Base-by-base conservation (phyloP, 2,888 invertebrate genomes). In the Drosophila phalerata region DNA sequence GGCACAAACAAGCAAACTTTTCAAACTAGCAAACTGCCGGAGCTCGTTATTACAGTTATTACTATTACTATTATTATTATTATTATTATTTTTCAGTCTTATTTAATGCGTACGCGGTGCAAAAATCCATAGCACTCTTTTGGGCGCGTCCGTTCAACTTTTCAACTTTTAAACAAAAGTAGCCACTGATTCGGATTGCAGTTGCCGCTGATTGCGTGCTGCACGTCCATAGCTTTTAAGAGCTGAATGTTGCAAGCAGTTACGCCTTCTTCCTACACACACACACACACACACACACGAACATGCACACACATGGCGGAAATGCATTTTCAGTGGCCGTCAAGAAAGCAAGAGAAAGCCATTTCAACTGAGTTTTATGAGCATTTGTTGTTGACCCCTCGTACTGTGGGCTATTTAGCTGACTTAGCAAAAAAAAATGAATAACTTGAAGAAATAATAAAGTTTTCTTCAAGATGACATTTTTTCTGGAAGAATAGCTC, bases 281-380 rank as follows among this genome's bases (percentile, higher is more conserved):
- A 60, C 28, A 51, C 55, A 48, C 49, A 38, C 37, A 30, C 53
- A 49, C 15, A 48, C 19, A 48, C 53, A 43, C 38, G 56, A 17
- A 40, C 37, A 60, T 22, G n/a, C 52, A 62, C 51, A 40, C 58
- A 66, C 49, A 64, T 52, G 69, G 66, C 71, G 88, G 81, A 84
- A 84, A 86, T 84, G 84, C 84, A 84, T 81, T 84, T 88, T 64
- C 84, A 88, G 87, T 86, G 76, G 85, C 81, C 85, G 85, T 72
- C 87, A 88, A 88, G 84, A 85, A 80, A 79, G 87, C 85, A 85
- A 81, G 85, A 81, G 85, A 85, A 85, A 81, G 79, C 88, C 81
- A 89, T 85, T 85, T 83, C 84, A 73, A 68, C 72, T 77, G 73
- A 88, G 77, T 88, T 79, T 86, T 83, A 84, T 83, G 88, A 73